Evolutionary conservation across 2,113 vertebrate species (phyloP), one percentile per base, ranked within the genome.

Genomic region (Pelvicachromis taeniatus): DNA sequence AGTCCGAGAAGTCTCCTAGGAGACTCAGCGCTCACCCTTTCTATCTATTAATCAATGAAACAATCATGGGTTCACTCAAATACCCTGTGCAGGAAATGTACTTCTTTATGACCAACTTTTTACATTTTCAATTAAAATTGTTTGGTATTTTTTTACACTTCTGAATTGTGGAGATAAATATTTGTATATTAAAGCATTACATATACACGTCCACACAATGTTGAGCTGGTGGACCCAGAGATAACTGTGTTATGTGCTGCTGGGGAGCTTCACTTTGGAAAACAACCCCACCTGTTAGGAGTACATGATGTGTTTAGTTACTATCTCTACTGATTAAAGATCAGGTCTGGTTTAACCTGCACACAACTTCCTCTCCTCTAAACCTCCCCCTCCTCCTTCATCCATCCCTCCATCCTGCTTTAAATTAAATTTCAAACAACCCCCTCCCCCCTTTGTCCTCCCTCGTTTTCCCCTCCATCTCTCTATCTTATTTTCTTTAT

Each of bases 401-500:
- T 54, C 61, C 50, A 68, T 68, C 73, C 23, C 38, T 73, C 61
- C 68, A 38, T 89, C 73, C 78, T 50, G 58, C 78, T 90, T 84
- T 86, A 83, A 90, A 92, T 90, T 87, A 90, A 85, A 84, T 90
- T 80, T 92, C 82, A 80, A 80, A 84, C 70, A 16, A 21, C 84
- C 29, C 77, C 77, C 33, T 12, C 26, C 8, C 21, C 21, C n/a
- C n/a, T 9, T 59, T 19, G 0, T 33, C 21, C 82, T 3, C n/a
- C 42, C 52, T 16, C 53, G 1, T 70, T 21, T 4, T 11, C 17
- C 14, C 19, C 77, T 26, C 55, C 80, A 45, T 78, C 85, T 48
- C 70, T 77, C 87, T 56, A 38, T 89, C 84, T 89, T 93, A 89
- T 93, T 89, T 94, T 90, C 88, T 92, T 93, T 90, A 93, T 87